These are phyloP conservation scores for Morbakka virulenta DNA, from an alignment of 30 jellyfish, hydroid and myxozoan species.

Conservation along the genomic window DNA sequence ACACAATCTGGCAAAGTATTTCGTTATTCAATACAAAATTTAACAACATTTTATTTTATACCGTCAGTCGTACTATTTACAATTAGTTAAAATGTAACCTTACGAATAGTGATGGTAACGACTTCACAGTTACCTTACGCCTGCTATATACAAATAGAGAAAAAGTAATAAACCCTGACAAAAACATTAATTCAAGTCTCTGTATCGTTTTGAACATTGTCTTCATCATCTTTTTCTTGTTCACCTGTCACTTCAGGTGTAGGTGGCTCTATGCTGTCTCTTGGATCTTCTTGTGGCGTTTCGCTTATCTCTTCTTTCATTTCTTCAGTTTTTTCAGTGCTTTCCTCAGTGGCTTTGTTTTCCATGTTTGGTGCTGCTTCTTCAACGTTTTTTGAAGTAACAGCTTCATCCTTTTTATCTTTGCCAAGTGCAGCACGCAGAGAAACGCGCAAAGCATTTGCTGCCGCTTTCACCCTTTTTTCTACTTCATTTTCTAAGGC, in stretches of 20 bases:
- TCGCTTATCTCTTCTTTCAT: slow-evolving; percentile 14
- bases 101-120: too few relatives aligned
- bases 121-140: too few relatives aligned
- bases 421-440: slow-evolving; percentile 56
- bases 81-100: too few relatives aligned
- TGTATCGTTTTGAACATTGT: too few relatives aligned
- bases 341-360: slow-evolving; percentile 12
- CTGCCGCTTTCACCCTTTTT: slow-evolving; percentile 71
- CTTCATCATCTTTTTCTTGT: slow-evolving; percentile 27
- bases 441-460: slow-evolving; percentile 56
- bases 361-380: neutral
- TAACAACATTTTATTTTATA: too few relatives aligned
- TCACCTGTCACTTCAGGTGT: slow-evolving; percentile 11
- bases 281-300: slow-evolving; percentile 5
- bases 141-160: too few relatives aligned
- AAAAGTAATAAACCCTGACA: too few relatives aligned
- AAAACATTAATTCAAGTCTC: too few relatives aligned
- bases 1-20: too few relatives aligned
- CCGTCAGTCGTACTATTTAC: too few relatives aligned
- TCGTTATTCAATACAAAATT: too few relatives aligned
- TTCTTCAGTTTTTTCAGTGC: slow-evolving; percentile 9
- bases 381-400: slow-evolving; percentile 4
- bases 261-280: too few relatives aligned
- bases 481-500: slow-evolving; percentile 69
- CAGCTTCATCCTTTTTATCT: slow-evolving; percentile 24